phyloP scores from a whole-genome alignment of 2,113 vertebrate species.

The Brevimyrus niger region DNA sequence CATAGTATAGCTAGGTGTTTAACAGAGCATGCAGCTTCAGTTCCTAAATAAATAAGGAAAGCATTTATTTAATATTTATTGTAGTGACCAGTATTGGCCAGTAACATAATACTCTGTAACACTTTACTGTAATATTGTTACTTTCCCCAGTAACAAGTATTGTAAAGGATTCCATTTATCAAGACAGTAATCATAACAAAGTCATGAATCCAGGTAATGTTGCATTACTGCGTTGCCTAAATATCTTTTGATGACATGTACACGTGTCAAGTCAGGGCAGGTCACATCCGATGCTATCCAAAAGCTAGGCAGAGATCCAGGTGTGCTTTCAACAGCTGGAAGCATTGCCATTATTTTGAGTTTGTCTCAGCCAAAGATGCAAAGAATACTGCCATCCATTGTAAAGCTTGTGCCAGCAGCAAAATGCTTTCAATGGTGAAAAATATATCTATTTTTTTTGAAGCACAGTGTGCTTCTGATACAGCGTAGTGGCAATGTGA shows the following conservation, averaged over 20 bases:
- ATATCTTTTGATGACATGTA: not conserved
- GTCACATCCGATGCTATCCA: not conserved
- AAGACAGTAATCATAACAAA: not conserved
- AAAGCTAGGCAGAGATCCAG: not conserved
- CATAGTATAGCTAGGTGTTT: not conserved
- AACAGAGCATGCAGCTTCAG: not conserved
- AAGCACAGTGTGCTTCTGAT: not conserved
- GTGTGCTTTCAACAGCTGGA: not conserved
- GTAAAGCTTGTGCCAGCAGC: not conserved
- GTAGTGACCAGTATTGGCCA: not conserved
- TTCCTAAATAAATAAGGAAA: not conserved
- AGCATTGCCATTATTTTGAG: not conserved
- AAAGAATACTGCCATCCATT: not conserved
- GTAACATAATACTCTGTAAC: not conserved
- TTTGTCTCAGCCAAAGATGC: not conserved
- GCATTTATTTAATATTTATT: not conserved
- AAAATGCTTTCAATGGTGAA: not conserved
- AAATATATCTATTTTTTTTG: not conserved
- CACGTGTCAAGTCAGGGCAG: not conserved
- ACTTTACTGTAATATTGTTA: not conserved
- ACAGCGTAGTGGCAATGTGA: too few relatives aligned
- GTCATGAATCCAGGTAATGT: too few relatives aligned
- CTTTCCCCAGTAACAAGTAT: not conserved
- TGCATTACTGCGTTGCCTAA: not conserved
- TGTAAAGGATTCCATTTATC: not conserved